Conservation (phyloP, 2,113 vertebrate species). For the Pimephales promelas region DNA sequence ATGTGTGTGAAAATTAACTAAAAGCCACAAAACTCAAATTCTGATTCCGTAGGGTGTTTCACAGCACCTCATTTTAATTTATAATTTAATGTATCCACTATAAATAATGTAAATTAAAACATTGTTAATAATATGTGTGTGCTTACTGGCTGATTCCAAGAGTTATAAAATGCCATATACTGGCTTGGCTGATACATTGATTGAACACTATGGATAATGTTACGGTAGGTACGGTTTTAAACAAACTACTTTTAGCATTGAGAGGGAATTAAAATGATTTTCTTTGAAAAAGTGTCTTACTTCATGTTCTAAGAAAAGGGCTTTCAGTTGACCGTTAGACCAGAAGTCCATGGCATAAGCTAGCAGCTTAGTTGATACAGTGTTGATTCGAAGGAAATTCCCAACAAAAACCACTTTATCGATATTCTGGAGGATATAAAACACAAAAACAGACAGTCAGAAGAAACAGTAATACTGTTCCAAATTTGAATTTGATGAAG, state of each 20-base stretch:
- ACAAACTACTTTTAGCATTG: not conserved
- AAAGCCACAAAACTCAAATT: not conserved
- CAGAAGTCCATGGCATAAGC: slow-evolving; percentile 80
- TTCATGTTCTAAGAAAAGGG: slow-evolving; percentile 88
- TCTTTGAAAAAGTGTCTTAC: slow-evolving; percentile 67
- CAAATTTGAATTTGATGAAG: not conserved
- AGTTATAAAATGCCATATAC: not conserved
- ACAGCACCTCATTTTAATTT: not conserved
- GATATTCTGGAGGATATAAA: slow-evolving; percentile 77
- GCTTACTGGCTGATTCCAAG: not conserved
- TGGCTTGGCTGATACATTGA: not conserved
- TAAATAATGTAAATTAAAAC: not conserved
- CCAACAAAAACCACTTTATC: slow-evolving; percentile 88
- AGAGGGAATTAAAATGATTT: not conserved
- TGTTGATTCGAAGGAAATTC: slow-evolving; percentile 90
- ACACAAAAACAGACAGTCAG: not conserved
- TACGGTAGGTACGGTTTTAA: not conserved
- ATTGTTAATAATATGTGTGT: not conserved
- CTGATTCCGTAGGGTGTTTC: not conserved
- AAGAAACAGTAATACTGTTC: not conserved
- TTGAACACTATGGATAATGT: not conserved
- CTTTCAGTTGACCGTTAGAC: slow-evolving; percentile 82
- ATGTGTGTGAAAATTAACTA: not conserved
- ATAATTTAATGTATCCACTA: not conserved
- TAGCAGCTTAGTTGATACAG: slow-evolving; percentile 87